Evolutionary conservation across 2,888 invertebrate genomes (phyloP).

Genomic region (Zaprionus obscuricornis): DNA sequence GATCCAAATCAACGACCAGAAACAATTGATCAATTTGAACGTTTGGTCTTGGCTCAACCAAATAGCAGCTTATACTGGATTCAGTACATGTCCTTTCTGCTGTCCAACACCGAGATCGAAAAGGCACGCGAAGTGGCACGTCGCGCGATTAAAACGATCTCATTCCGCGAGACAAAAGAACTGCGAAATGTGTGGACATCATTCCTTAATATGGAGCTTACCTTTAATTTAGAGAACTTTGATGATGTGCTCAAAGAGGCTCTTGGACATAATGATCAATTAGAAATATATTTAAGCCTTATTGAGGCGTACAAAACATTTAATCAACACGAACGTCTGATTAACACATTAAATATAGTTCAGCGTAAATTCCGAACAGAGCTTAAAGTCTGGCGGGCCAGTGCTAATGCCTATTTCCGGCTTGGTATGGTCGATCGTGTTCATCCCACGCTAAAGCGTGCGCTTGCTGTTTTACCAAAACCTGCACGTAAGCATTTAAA

Average conservation of each 20-base stretch:
- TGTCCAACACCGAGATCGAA: slow-evolving; percentile 93
- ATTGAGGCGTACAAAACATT: slow-evolving; percentile 89
- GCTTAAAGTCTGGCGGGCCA: slow-evolving; percentile 88
- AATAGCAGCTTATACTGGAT: slow-evolving; percentile 94
- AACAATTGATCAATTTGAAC: slow-evolving; percentile 93
- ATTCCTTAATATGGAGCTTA: slow-evolving; percentile 93
- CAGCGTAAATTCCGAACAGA: slow-evolving; percentile 89
- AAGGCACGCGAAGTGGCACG: slow-evolving; percentile 93
- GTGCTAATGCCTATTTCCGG: slow-evolving; percentile 89
- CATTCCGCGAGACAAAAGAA: slow-evolving; percentile 92
- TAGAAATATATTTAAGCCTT: slow-evolving; percentile 88
- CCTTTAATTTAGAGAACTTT: slow-evolving; percentile 92
- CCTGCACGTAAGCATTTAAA: slow-evolving; percentile 90
- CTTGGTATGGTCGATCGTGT: slow-evolving; percentile 90
- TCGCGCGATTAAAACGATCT: slow-evolving; percentile 91
- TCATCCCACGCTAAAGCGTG: slow-evolving; percentile 91
- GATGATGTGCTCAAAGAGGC: slow-evolving; percentile 91
- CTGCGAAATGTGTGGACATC: slow-evolving; percentile 96
- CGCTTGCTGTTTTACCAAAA: slow-evolving; percentile 88
- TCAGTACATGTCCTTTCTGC: slow-evolving; percentile 94
- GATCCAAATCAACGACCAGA: slow-evolving; percentile 87
- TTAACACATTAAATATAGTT: slow-evolving; percentile 88
- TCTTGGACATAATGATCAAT: slow-evolving; percentile 90
- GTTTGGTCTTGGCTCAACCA: slow-evolving; percentile 91
- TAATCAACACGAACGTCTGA: slow-evolving; percentile 88